phyloP scores from a whole-genome alignment of 2,113 vertebrate genomes.

The Bubo blakistoni region DNA sequence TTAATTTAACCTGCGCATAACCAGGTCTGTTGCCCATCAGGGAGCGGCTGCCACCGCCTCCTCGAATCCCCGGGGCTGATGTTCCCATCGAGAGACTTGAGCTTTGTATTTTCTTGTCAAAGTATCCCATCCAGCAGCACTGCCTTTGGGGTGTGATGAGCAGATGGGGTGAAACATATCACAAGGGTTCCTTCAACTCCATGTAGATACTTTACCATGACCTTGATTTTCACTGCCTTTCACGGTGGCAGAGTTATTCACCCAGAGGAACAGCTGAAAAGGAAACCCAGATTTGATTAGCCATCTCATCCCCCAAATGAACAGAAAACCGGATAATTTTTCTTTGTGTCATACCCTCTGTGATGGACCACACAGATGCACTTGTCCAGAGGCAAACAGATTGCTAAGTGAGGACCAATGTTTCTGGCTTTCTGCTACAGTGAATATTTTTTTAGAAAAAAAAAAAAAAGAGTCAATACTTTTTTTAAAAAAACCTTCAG shows the following conservation, averaged over 20 bases:
- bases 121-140: not conserved
- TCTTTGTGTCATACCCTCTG: not conserved
- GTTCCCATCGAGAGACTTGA: not conserved
- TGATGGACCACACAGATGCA: not conserved
- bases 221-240: not conserved
- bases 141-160: accelerated
- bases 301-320: not conserved
- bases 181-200: not conserved
- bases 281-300: not conserved
- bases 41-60: accelerated
- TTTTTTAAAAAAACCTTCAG: not conserved
- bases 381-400: not conserved
- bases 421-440: not conserved
- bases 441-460: not conserved
- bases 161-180: not conserved
- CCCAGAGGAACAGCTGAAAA: not conserved
- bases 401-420: not conserved
- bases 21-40: not conserved
- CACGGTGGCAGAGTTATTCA: not conserved
- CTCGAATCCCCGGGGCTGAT: too few relatives aligned
- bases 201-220: not conserved
- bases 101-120: not conserved
- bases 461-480: not conserved
- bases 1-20: not conserved
- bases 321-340: not conserved